phyloP scores from a whole-genome alignment of 2,113 vertebrate genomes.

The Lophochroa leadbeateri region DNA sequence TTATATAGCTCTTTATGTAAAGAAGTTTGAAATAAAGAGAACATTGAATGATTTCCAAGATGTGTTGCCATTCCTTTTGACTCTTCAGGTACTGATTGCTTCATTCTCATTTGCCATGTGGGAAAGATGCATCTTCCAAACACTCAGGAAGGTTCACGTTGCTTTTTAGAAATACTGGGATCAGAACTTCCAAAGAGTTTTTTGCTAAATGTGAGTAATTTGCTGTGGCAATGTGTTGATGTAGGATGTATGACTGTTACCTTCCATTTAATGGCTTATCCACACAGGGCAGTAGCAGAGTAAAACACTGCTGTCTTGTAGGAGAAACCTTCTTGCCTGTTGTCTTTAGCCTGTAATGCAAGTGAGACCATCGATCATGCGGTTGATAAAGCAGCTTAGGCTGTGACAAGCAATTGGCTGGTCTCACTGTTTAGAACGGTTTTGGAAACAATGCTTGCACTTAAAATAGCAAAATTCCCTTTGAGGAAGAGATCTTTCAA shows the following conservation, averaged over 20 bases:
- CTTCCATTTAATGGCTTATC: background rate
- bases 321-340: background rate
- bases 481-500: background rate
- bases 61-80: background rate
- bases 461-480: background rate
- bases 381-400: constrained; percentile 7
- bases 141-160: background rate
- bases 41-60: background rate
- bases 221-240: background rate
- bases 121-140: background rate
- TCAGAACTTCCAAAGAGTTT: background rate
- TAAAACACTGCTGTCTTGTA: background rate
- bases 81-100: background rate
- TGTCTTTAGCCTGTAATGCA: background rate
- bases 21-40: background rate
- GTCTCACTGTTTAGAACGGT: background rate
- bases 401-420: background rate
- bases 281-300: background rate
- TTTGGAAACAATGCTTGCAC: background rate
- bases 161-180: background rate
- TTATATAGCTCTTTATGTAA: background rate
- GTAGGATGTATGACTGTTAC: background rate
- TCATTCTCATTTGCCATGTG: accelerated
- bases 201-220: background rate
- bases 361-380: background rate